Conservation (phyloP, 2,888 invertebrate species). For the Stenodera caucasica region DNA sequence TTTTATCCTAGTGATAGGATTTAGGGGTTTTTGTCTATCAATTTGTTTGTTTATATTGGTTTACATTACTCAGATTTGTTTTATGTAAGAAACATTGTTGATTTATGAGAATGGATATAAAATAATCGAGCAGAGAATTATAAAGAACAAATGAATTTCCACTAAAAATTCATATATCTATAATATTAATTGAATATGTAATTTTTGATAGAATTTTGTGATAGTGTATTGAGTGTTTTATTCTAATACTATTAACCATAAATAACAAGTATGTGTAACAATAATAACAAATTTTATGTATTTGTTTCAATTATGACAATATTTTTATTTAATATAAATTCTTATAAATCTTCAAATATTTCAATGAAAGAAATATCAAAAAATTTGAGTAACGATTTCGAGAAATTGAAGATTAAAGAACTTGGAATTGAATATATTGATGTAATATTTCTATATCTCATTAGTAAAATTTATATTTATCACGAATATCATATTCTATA, state of each 20-base stretch:
- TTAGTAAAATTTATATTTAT: background rate
- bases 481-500: too few relatives aligned
- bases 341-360: slow-evolving; percentile 10
- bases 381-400: slow-evolving; percentile 45
- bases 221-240: slow-evolving; percentile 1
- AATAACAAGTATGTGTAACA: slow-evolving; percentile 12
- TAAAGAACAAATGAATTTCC: too few relatives aligned
- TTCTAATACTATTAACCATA: slow-evolving; percentile 3
- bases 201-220: background rate
- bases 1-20: background rate
- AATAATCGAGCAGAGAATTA: background rate
- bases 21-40: slow-evolving; percentile 16
- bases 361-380: slow-evolving; percentile 37
- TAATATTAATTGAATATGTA: too few relatives aligned
- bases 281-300: slow-evolving; percentile 10
- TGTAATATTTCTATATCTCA: slow-evolving; percentile 36
- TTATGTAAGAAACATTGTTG: slow-evolving; percentile 3
- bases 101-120: slow-evolving; percentile 11
- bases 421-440: slow-evolving; percentile 48
- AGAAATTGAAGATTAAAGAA: slow-evolving; percentile 48
- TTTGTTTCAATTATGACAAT: slow-evolving; percentile 9
- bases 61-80: too few relatives aligned
- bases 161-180: too few relatives aligned
- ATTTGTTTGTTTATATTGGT: slow-evolving; percentile 15
- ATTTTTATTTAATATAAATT: slow-evolving; percentile 10